phyloP scores from a whole-genome alignment of 2,888 invertebrate genomes.

The Baronia brevicornis region DNA sequence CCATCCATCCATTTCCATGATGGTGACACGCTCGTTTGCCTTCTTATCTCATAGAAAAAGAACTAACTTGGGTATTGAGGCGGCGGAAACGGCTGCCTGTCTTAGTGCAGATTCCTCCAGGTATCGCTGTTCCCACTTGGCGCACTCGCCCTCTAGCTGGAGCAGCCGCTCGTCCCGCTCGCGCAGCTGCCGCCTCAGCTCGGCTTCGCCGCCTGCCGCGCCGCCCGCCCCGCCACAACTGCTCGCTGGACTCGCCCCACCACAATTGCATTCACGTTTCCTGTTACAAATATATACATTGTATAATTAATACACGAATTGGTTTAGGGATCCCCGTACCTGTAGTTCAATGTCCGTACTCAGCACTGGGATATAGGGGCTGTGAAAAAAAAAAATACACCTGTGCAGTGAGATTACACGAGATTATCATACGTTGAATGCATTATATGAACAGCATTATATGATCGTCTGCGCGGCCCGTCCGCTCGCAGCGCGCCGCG shows the following conservation, averaged over 20 bases:
- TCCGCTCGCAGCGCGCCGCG: too few species aligned
- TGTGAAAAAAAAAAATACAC: too few species aligned
- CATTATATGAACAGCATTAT: too few species aligned
- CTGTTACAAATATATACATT: slow-evolving; percentile 20
- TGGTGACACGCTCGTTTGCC: too few species aligned
- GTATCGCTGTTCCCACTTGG: slow-evolving; percentile 91
- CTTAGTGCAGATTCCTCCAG: slow-evolving; percentile 86
- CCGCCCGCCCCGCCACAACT: slow-evolving; percentile 39
- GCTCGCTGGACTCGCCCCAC: slow-evolving; percentile 27
- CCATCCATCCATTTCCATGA: too few species aligned
- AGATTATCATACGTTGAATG: too few species aligned
- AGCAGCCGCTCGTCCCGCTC: slow-evolving; percentile 65
- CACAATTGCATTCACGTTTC: slow-evolving; percentile 47
- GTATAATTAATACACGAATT: not conserved
- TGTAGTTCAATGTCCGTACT: too few species aligned
- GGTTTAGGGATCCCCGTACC: too few species aligned
- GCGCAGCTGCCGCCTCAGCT: slow-evolving; percentile 63
- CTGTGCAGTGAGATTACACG: too few species aligned
- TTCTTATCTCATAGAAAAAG: too few species aligned
- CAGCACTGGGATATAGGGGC: too few species aligned
- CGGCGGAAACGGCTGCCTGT: slow-evolving; percentile 88
- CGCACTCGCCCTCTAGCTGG: slow-evolving; percentile 85
- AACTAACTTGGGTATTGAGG: slow-evolving; percentile 81
- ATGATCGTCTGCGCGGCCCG: too few species aligned
- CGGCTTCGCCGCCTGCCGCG: slow-evolving; percentile 59